A percentile compares a stretch with the other conserved stretches of the same genome.
Evolutionary conservation across 2,888 invertebrate species (phyloP).

Genomic region (Isoperla grammatica): DNA sequence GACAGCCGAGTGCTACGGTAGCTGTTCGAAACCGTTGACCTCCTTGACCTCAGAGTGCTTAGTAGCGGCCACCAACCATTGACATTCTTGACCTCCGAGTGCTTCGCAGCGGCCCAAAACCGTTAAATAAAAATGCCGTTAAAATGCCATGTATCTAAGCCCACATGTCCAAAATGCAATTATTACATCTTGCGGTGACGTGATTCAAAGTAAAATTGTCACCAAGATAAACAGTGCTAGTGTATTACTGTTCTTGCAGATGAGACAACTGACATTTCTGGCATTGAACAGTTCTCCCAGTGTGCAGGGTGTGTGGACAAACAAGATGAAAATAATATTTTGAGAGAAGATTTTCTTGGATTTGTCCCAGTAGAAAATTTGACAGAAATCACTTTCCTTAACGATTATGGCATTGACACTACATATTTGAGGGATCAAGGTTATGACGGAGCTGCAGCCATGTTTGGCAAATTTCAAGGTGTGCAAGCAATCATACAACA

Average conservation of each 20-base stretch:
- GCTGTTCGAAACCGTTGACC: no score
- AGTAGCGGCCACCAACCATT: no score
- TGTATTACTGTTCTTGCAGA: conserved; percentile 37
- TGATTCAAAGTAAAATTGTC: conserved; percentile 32
- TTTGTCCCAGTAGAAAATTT: conserved; percentile 32
- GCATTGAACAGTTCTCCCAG: conserved; percentile 35
- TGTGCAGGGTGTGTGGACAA: conserved; percentile 33
- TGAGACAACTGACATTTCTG: conserved; percentile 36
- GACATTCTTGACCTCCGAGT: no score
- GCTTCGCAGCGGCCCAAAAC: no score
- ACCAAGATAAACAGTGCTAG: conserved; percentile 33
- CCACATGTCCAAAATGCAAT: conserved; percentile 36
- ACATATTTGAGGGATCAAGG: conserved; percentile 32
- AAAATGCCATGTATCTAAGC: no score
- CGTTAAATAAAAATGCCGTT: no score
- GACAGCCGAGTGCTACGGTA: no score
- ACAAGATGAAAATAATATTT: neutral
- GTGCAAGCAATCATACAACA: no score
- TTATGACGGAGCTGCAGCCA: conserved; percentile 34
- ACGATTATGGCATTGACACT: conserved; percentile 29
- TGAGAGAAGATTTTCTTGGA: conserved; percentile 33
- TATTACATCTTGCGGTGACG: conserved; percentile 32
- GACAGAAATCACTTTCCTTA: conserved; percentile 27
- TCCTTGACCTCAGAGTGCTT: no score
- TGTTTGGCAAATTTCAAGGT: no score